phyloP scores from a whole-genome alignment of 2,113 vertebrate genomes.

The Camelus dromedarius region DNA sequence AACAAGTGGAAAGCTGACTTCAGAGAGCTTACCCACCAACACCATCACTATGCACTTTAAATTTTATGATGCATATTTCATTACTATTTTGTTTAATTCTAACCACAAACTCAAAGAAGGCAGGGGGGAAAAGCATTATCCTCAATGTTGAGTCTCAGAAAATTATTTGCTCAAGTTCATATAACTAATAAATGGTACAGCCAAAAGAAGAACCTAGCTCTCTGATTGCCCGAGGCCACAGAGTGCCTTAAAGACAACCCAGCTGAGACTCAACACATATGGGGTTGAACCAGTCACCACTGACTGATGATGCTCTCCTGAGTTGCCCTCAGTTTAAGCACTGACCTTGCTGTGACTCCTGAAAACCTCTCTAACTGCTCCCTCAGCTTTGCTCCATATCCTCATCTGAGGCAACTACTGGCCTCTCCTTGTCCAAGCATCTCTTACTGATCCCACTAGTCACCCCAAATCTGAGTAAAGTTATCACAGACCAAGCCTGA shows the following conservation, averaged over 20 bases:
- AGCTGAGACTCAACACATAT: not conserved
- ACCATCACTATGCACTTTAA: not conserved
- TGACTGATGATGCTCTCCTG: not conserved
- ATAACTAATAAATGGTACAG: not conserved
- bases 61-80: not conserved
- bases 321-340: not conserved
- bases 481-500: not conserved
- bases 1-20: not conserved
- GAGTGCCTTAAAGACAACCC: not conserved
- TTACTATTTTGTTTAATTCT: conserved; percentile 14
- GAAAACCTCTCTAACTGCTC: not conserved
- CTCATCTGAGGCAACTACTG: not conserved
- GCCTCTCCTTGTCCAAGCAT: not conserved
- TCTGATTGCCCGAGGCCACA: not conserved
- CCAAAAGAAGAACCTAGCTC: not conserved
- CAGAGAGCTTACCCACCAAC: not conserved
- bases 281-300: not conserved
- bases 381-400: not conserved
- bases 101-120: not conserved
- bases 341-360: not conserved
- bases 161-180: not conserved
- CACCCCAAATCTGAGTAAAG: not conserved
- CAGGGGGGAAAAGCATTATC: not conserved
- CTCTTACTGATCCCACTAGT: not conserved
- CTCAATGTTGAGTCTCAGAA: not conserved